phyloP scores from a whole-genome alignment of 2,113 vertebrate species.

The Neolamprologus modestus region DNA sequence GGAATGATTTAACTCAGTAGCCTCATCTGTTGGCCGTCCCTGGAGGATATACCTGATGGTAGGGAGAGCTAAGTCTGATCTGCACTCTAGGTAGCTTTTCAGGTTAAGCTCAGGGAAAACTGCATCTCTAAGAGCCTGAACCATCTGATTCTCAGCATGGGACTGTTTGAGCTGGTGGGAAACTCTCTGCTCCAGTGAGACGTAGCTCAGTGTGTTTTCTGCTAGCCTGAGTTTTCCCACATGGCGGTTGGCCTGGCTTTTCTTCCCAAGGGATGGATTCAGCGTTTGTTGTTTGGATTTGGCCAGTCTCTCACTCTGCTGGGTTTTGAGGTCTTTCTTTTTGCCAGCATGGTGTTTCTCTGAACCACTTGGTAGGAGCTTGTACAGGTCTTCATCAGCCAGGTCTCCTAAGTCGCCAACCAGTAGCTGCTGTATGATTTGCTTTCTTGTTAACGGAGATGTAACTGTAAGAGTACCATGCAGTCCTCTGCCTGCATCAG shows the following conservation, averaged over 20 bases:
- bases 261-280: constrained; percentile 22
- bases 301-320: neutral
- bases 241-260: neutral
- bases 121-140: constrained; percentile 48
- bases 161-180: constrained; percentile 25
- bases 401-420: constrained; percentile 69
- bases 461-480: constrained; percentile 42
- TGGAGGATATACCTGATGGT: constrained; percentile 61
- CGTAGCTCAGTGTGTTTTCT: constrained; percentile 52
- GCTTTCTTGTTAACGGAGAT: constrained; percentile 55
- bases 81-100: constrained; percentile 71
- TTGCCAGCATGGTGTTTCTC: constrained; percentile 12
- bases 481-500: constrained; percentile 63
- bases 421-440: constrained; percentile 65
- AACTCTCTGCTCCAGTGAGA: constrained; percentile 54
- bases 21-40: constrained; percentile 55
- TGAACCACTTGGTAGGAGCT: constrained; percentile 54
- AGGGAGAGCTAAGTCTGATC: constrained; percentile 62
- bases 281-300: constrained; percentile 38
- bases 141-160: constrained; percentile 35
- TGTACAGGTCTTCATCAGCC: constrained; percentile 60
- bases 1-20: constrained; percentile 49
- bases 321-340: constrained; percentile 18
- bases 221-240: constrained; percentile 19
- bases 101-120: constrained; percentile 70